Percentiles rank a stretch among this genome's conserved stretches.
phyloP scores from a whole-genome alignment of 2,113 vertebrate species.

The Sardina pilchardus region DNA sequence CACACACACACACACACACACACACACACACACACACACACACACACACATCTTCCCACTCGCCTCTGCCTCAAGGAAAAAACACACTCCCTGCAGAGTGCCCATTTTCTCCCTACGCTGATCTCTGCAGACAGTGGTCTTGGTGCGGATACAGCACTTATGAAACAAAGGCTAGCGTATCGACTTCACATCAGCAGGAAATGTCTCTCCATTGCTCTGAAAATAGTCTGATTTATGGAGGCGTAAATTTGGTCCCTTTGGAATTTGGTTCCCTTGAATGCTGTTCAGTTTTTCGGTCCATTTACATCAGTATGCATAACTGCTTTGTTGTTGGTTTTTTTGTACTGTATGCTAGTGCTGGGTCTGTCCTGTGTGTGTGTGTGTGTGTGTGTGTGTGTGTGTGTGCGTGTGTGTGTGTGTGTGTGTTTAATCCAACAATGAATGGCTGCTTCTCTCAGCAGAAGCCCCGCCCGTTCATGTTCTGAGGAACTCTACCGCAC shows the following conservation, averaged over 20 bases:
- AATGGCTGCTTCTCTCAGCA: constrained; percentile 63
- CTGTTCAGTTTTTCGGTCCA: not conserved
- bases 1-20: constrained; percentile 5
- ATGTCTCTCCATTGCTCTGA: not conserved
- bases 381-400: not conserved
- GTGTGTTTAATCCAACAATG: not conserved
- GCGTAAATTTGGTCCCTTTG: not conserved
- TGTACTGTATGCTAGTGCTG: not conserved
- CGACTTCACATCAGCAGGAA: constrained; percentile 11
- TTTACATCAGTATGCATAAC: not conserved
- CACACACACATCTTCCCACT: not conserved
- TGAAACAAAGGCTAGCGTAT: not conserved
- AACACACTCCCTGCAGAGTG: not conserved
- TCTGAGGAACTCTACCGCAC: constrained; percentile 63
- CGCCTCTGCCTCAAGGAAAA: not conserved
- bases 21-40: constrained; percentile 1
- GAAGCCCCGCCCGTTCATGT: constrained; percentile 62
- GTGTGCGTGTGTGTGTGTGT: not conserved
- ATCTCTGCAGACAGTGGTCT: not conserved
- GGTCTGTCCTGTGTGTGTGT: not conserved
- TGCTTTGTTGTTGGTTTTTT: not conserved
- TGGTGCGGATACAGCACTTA: not conserved
- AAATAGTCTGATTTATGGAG: not conserved
- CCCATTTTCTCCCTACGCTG: not conserved
- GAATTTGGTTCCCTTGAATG: not conserved